Evolutionary conservation across 1,140 invertebrate species (phyloP), one percentile per base, ranked within the genome.

Genomic region (Psix sp.): DNA sequence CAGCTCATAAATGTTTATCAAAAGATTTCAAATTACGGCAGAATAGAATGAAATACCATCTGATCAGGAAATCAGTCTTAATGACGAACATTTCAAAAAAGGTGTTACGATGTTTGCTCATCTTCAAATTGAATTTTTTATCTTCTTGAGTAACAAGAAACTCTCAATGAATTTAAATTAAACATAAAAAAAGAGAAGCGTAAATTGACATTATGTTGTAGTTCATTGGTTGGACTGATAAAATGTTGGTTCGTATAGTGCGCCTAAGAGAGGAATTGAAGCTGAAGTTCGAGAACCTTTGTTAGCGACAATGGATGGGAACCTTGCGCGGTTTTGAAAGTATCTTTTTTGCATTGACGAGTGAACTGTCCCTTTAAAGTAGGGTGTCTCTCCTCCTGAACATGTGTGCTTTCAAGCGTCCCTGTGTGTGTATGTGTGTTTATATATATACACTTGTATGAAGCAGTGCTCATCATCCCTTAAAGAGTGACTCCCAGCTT

Each of bases 301-400:
- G 33, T 13, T 11, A 11, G n/a, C 11, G 59, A 68, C 65, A 68
- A 68, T 70, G 56, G 63, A 48, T 38, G 54, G 51, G 57, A 21
- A 21, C 43, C 39, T 57, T 40, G 48, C 49, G 13, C 29, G 31
- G 24, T 65, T 48, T 65, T 54, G 18, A 45, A 52, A 33, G 40
- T 46, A 66, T 51, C 60, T 38, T 52, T 66, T 49, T 56, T 49
- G 43, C 62, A 56, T 43, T 56, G 46, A 65, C 43, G 48, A 43
- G 42, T 21, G 49, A 57, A 46, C 57, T 60, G 71, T 74, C 71
- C 49, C 71, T 74, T 74, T 74, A 74, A 74, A n/a, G n/a, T 62
- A 71, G 71, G 71, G 57, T 51, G 56, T 74, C 71, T 62, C 62
- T 45, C 60, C 60, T 60, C 11, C 14, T 21, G 17, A 9, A 10